phyloP scores from a whole-genome alignment of 2,888 invertebrate species.

The Callosobruchus maculatus region DNA sequence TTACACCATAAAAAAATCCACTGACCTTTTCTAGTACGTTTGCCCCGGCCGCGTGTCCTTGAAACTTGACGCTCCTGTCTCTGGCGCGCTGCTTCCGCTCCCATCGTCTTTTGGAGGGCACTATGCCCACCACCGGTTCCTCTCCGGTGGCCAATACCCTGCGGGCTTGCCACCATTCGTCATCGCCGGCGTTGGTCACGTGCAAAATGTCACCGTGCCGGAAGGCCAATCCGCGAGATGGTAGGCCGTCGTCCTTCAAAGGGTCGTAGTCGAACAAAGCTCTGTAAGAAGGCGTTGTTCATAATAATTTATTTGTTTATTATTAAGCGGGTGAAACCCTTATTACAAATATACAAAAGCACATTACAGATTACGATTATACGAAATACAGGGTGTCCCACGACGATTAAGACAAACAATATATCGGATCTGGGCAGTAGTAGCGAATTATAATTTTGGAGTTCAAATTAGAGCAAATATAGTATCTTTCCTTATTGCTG shows the following conservation, averaged over 20 bases:
- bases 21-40: constrained; percentile 64
- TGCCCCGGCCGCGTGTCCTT: constrained; percentile 69
- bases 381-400: no score
- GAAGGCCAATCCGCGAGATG: constrained; percentile 92
- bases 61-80: constrained; percentile 97
- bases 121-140: constrained; percentile 88
- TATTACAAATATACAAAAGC: no score
- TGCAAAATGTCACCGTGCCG: constrained; percentile 97
- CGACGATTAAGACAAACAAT: no score
- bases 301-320: no score
- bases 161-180: constrained; percentile 99
- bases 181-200: constrained; percentile 98
- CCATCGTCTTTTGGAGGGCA: constrained; percentile 92
- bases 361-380: no score
- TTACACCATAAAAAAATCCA: not conserved
- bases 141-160: constrained; percentile 69
- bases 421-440: no score
- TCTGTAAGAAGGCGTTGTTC: constrained; percentile 50
- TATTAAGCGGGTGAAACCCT: no score
- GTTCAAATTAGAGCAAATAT: no score
- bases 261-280: constrained; percentile 99
- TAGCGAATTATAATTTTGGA: no score
- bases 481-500: no score
- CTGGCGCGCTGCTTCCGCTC: constrained; percentile 96
- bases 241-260: constrained; percentile 92